Evolutionary conservation across 2,888 invertebrate species (phyloP).

Genomic region (Diarsia dahlii): DNA sequence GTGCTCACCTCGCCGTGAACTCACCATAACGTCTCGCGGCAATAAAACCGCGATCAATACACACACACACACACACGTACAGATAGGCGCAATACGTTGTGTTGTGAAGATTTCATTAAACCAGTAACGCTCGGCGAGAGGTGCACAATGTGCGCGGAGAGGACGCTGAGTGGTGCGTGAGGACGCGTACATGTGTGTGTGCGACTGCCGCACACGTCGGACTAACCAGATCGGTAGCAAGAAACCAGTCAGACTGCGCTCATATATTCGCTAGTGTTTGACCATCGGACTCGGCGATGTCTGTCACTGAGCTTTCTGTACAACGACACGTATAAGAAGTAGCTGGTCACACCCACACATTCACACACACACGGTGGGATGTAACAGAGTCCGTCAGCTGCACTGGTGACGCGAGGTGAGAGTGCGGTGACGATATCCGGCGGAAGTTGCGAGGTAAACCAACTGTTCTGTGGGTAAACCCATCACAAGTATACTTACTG

Average conservation of each 20-base stretch:
- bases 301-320: not conserved
- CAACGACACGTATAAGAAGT: not conserved
- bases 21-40: not conserved
- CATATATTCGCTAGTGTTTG: not conserved
- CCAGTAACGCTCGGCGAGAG: not conserved
- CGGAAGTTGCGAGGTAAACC: too few species aligned
- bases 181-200: too few species aligned
- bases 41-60: conserved; percentile 17
- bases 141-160: too few species aligned
- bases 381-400: not conserved
- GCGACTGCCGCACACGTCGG: too few species aligned
- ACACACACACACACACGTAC: not conserved
- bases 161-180: too few species aligned
- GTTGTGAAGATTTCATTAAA: conserved; percentile 15
- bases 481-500: too few species aligned
- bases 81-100: not conserved
- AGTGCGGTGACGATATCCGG: not conserved
- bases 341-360: not conserved
- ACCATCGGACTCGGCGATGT: not conserved
- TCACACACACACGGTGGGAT: not conserved
- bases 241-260: not conserved
- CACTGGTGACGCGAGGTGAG: not conserved
- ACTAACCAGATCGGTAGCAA: too few species aligned
- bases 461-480: too few species aligned
- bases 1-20: not conserved